These are phyloP conservation scores for Eupithecia subumbrata DNA, from an alignment of 2,888 invertebrate genomes.

Conservation along the genomic window DNA sequence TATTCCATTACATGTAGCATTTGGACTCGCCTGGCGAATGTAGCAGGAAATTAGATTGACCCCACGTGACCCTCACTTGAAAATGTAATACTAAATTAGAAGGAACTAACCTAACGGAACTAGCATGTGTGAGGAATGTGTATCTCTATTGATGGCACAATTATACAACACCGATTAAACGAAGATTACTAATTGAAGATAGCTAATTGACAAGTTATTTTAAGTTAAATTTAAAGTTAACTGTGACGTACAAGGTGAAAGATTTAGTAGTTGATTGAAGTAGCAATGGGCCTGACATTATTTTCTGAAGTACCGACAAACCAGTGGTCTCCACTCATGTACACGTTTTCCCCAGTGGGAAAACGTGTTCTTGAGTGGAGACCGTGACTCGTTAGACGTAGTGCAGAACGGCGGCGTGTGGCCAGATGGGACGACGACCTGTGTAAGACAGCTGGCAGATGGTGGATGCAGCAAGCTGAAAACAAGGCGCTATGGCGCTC, in stretches of 20 bases:
- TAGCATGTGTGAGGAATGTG: not conserved
- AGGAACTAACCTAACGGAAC: not conserved
- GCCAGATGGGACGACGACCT: not conserved
- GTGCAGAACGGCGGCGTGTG: not conserved
- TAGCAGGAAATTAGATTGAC: constrained; percentile 1
- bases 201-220: not conserved
- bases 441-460: not conserved
- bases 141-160: not conserved
- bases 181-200: too few species aligned
- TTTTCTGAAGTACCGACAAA: not conserved
- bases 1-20: not conserved
- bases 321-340: too few species aligned
- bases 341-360: too few species aligned
- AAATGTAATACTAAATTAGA: not conserved
- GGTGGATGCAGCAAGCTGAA: not conserved
- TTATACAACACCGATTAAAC: not conserved
- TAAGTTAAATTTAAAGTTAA: not conserved
- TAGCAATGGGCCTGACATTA: not conserved
- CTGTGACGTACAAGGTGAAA: not conserved
- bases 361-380: not conserved
- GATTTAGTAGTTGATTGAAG: not conserved
- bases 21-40: not conserved
- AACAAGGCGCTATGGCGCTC: not conserved
- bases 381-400: not conserved
- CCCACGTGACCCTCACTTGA: not conserved